Conservation (phyloP, 2,797 vertebrate genomes). For the Myotis vivesi region DNA sequence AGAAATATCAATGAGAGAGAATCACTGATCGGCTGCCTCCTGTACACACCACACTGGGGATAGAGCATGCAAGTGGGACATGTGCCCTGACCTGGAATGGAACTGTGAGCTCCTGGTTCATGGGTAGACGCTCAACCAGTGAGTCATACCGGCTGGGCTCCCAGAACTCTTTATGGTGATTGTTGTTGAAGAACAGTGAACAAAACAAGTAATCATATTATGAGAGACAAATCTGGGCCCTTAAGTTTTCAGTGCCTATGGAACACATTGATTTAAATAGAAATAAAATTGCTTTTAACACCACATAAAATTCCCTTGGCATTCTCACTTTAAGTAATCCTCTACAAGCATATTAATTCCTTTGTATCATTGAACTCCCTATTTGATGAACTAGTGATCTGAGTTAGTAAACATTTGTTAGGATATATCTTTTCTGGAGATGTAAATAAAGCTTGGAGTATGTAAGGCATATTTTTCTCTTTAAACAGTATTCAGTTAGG, state of each 20-base stretch:
- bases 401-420: constrained; percentile 76
- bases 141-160: not conserved
- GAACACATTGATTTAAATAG: not conserved
- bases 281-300: constrained; percentile 54
- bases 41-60: no score
- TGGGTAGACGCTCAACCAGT: no score
- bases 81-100: no score
- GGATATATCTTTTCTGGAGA: constrained; percentile 74
- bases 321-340: constrained; percentile 70
- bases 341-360: constrained; percentile 72
- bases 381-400: constrained; percentile 79
- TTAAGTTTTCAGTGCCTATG: not conserved
- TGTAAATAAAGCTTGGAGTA: constrained; percentile 69
- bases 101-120: no score
- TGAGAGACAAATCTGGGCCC: not conserved
- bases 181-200: not conserved
- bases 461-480: constrained; percentile 75
- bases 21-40: no score
- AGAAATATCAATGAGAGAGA: no score
- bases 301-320: constrained; percentile 62
- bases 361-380: constrained; percentile 73
- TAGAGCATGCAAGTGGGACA: no score
- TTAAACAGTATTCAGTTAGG: constrained; percentile 78
- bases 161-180: not conserved
- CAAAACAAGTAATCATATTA: not conserved